Percentiles rank a stretch among this genome's conserved stretches.
Evolutionary conservation across 2,888 invertebrate species (phyloP).

Genomic region (Tenthredo amoena): DNA sequence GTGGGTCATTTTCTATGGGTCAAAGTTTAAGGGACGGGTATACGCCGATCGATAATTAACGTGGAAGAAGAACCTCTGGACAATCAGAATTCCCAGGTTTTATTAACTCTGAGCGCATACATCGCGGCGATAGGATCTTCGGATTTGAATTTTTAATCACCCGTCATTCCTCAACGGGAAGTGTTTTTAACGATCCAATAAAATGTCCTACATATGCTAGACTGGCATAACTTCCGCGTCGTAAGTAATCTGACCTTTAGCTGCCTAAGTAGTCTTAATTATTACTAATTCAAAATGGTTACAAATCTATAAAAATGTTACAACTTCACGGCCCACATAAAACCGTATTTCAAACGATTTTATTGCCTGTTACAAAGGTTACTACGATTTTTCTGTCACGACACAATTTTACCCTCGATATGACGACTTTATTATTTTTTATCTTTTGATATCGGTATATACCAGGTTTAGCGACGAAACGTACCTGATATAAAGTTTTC

Average conservation of each 20-base stretch:
- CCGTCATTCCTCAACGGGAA: not conserved
- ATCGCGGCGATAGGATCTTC: slow-evolving; percentile 17
- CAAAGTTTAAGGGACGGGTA: not conserved
- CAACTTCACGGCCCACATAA: slow-evolving; percentile 4
- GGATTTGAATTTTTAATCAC: not conserved
- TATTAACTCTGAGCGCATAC: slow-evolving; percentile 11
- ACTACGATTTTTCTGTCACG: not conserved
- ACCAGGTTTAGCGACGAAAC: not conserved
- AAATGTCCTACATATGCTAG: slow-evolving; percentile 12
- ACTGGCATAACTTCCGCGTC: not conserved
- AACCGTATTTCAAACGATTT: not conserved
- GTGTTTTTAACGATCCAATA: slow-evolving; percentile 34
- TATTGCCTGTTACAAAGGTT: slow-evolving; percentile 14
- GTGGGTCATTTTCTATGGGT: slow-evolving; percentile 19
- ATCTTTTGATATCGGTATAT: not conserved
- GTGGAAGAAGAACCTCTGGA: not conserved
- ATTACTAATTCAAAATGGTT: slow-evolving; percentile 16
- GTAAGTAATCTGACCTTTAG: slow-evolving; percentile 7
- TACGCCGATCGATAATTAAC: not conserved
- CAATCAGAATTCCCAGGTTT: not conserved
- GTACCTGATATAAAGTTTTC: not conserved
- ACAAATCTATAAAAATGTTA: slow-evolving; percentile 19
- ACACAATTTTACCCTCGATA: not conserved
- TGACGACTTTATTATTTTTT: not conserved
- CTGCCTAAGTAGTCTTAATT: slow-evolving; percentile 34